Percentiles rank a stretch among this genome's conserved stretches.
These are phyloP conservation scores for Marmota monax DNA, from an alignment of 2,113 vertebrate genomes.

Conservation along the genomic window DNA sequence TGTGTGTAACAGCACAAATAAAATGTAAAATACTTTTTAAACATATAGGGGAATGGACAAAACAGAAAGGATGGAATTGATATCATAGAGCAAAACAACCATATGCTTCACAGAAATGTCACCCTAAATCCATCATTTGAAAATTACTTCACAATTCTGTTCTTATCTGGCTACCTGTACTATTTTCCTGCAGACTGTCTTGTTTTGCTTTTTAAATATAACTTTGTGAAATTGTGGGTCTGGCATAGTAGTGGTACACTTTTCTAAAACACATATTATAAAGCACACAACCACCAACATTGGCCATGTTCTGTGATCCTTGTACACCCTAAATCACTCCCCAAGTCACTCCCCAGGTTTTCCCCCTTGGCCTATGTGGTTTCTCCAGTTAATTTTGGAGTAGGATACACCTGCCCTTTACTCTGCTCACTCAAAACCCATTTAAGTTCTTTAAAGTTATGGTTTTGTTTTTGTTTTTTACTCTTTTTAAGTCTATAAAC, in stretches of 20 bases:
- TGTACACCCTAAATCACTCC: background rate
- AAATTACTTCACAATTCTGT: constrained; percentile 3
- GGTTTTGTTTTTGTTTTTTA: constrained; percentile 18
- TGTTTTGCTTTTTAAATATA: background rate
- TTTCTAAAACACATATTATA: constrained; percentile 37
- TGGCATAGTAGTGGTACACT: background rate
- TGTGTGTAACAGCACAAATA: background rate
- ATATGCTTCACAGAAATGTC: background rate
- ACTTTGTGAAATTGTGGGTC: background rate
- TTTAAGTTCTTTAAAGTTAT: background rate
- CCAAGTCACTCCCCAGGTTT: background rate
- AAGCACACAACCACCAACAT: background rate
- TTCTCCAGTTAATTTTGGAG: constrained; percentile 25
- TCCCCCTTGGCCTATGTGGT: background rate
- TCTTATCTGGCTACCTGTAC: background rate
- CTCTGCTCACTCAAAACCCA: background rate
- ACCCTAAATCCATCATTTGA: background rate
- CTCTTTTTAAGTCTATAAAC: background rate
- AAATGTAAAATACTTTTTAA: background rate
- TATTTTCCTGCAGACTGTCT: constrained; percentile 18
- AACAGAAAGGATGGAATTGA: background rate
- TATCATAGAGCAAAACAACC: background rate
- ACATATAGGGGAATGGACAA: background rate
- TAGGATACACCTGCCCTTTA: background rate
- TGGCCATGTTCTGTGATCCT: background rate